Conservation (phyloP, 2,113 vertebrate genomes). For the Cygnus buccinator region DNA sequence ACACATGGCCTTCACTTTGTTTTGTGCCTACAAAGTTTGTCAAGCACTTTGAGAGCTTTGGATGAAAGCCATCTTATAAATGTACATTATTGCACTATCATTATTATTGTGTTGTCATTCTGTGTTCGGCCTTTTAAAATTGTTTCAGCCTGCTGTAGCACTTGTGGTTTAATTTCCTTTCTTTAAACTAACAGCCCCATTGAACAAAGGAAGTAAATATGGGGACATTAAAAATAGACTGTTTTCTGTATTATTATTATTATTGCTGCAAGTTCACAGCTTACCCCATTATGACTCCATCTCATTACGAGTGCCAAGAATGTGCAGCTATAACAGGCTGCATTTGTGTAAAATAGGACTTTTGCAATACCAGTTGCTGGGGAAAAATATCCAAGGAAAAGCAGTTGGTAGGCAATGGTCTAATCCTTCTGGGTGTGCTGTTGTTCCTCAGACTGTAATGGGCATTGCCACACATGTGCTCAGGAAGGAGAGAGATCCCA, state of each 20-base stretch:
- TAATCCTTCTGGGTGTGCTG: background rate
- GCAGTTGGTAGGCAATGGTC: background rate
- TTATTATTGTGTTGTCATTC: background rate
- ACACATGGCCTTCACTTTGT: background rate
- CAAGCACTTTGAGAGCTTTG: background rate
- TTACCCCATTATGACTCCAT: background rate
- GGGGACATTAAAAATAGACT: conserved; percentile 16
- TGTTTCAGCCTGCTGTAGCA: background rate
- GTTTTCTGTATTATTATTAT: conserved; percentile 1
- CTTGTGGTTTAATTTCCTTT: background rate
- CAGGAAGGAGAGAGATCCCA: background rate
- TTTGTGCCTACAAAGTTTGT: background rate
- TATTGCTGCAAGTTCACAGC: background rate
- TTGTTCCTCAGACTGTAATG: background rate
- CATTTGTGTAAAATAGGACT: background rate
- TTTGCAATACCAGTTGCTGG: background rate
- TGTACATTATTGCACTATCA: background rate
- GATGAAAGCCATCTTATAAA: background rate
- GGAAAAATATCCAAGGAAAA: background rate
- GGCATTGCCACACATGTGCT: background rate
- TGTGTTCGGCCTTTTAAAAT: background rate
- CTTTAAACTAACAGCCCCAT: background rate
- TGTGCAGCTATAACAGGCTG: background rate
- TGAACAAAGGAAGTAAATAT: background rate
- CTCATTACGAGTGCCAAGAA: background rate